Base-by-base conservation (phyloP, 2,113 vertebrate genomes). In the Gulo gulo region DNA sequence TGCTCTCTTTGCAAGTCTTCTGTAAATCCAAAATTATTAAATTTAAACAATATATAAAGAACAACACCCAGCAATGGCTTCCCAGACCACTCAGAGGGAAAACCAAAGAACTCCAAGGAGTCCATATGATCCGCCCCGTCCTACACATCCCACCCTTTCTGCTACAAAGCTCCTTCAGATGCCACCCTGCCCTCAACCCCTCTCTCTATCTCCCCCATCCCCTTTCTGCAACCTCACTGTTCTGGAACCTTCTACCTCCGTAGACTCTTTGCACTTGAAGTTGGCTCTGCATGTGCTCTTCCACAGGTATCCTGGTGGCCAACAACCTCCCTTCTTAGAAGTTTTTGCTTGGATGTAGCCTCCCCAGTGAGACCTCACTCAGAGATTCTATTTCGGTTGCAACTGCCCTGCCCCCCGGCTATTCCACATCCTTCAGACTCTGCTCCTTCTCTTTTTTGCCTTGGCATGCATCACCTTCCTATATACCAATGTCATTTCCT, bases 321-420 rank as follows among this genome's bases (percentile, higher is more conserved):
- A 8, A 23, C 34, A 57, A 12, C 6, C 23, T 23, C 23, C 10
- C 61, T 87, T 61, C 59, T 63, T 34, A 7, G 1, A 2, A 34
- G n/a, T 23, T 42, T 82, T 93, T 39, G 42, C 87, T 89, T 45
- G 73, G n/a, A 74, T 29, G 36, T 16, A 23, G 29, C 16, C 36
- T 50, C 26, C 6, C 8, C 57, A 2, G 0, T 8, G 31, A 29
- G 14, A 16, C 59, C 59, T 61, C 52, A 3, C 36, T 26, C 14
- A 1, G 36, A 2, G 52, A 11, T 21, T 78, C 61, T 31, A 2
- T 14, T 42, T 8, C 21, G 21, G 8, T 13, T 7, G 23, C 20
- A 26, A 5, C 31, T 7, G 1, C 42, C 21, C 36, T 14, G 23
- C 34, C 4, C 2, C 0, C 1, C n/a, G 14, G 7, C 4, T 3